Conservation (phyloP, 2,797 vertebrate species). For the Sebastes wilsoni region DNA sequence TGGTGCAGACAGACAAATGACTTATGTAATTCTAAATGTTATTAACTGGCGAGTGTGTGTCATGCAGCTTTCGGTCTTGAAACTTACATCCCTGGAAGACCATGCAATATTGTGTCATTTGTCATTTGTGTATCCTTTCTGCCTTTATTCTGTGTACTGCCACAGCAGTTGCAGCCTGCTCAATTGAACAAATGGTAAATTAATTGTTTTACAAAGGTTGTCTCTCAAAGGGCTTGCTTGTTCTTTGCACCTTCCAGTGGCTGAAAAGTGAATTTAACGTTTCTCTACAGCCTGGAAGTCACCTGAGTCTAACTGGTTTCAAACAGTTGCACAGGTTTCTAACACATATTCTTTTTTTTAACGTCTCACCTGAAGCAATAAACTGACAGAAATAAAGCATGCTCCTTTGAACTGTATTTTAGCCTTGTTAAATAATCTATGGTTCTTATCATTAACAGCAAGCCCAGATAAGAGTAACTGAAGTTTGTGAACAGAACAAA, state of each 20-base stretch:
- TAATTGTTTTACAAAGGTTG: neutral
- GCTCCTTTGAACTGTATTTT: constrained; percentile 5
- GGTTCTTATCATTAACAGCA: neutral
- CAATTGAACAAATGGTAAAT: neutral
- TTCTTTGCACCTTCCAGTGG: constrained; percentile 53
- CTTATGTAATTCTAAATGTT: constrained; percentile 8
- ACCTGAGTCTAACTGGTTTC: neutral
- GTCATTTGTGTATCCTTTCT: neutral
- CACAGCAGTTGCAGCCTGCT: neutral
- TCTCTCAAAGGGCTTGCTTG: neutral
- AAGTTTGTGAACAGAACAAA: neutral
- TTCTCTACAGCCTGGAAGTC: neutral
- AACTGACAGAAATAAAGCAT: constrained; percentile 17
- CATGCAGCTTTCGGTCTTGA: neutral
- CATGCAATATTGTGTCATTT: neutral
- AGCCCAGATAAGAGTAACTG: neutral
- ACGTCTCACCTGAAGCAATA: constrained; percentile 15
- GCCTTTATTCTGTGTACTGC: neutral
- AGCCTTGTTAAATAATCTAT: neutral
- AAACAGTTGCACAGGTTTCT: neutral
- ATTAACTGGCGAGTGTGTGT: neutral
- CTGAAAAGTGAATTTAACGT: constrained; percentile 17
- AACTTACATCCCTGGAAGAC: neutral
- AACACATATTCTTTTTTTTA: neutral
- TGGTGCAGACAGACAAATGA: constrained; percentile 11